phyloP scores from a whole-genome alignment of 2,888 invertebrate genomes.

The Eristalis intricaria region DNA sequence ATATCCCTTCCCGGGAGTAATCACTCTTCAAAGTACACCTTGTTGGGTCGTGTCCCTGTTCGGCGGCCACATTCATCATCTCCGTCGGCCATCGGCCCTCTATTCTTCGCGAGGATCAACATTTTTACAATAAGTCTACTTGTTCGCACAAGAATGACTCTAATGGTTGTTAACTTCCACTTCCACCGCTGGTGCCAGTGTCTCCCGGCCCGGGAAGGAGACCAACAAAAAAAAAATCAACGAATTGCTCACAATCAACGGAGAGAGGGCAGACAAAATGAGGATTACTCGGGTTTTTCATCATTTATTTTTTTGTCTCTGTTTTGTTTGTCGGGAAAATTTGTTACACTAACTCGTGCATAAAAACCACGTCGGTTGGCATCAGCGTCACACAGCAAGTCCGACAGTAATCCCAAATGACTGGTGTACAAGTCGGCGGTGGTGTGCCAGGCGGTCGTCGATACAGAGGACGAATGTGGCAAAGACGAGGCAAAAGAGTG shows the following conservation, averaged over 20 bases:
- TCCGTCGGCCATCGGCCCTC: neutral
- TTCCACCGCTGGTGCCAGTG: neutral
- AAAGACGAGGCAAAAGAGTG: neutral
- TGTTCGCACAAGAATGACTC: constrained; percentile 20
- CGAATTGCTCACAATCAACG: neutral
- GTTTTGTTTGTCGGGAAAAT: neutral
- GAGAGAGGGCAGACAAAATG: neutral
- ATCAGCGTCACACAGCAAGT: neutral
- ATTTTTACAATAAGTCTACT: constrained; percentile 11
- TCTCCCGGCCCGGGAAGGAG: too few relatives aligned
- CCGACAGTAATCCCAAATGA: neutral
- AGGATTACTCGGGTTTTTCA: neutral
- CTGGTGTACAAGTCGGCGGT: neutral
- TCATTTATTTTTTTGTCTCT: neutral
- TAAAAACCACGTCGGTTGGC: neutral
- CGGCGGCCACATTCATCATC: neutral
- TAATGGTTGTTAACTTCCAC: neutral
- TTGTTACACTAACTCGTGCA: neutral
- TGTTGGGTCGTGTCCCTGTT: neutral
- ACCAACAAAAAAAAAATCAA: neutral
- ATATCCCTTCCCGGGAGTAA: neutral
- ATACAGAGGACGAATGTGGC: neutral
- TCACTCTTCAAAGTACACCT: constrained; percentile 10
- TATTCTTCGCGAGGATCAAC: neutral
- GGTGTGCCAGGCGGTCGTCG: neutral